Evolutionary conservation across 2,797 vertebrate species (phyloP), one percentile per base, ranked within the genome.

Genomic region (Anas bahamensis): DNA sequence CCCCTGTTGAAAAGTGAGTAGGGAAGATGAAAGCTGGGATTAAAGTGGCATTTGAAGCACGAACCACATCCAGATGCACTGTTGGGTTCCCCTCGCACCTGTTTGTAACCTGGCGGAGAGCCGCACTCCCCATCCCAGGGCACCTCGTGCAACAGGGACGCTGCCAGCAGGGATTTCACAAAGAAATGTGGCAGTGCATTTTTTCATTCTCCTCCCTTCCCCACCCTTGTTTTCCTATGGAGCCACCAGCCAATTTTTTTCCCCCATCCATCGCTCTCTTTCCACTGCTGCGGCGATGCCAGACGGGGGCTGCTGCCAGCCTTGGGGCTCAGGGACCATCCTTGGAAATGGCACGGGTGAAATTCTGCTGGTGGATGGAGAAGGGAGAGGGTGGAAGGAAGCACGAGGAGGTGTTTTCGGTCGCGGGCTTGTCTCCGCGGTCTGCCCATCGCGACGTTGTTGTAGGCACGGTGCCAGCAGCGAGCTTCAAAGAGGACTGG

Each of bases 11-110:
- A 81, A 85, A 89, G 39, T 0, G 1, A 83, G 63, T 60, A 57
- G 24, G 46, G 88, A 93, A 92, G 96, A 95, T 95, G 90, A 96
- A 94, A 96, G 87, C 88, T 69, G 46, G 88, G 93, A 95, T 94
- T 94, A 94, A 94, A 97, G 59, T 61, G 75, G 79, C 63, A 77
- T 96, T 84, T 90, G 86, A 94, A 93, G 70, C 65, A 82, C 8
- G 88, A 94, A 87, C 75, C n/a, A 31, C 73, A 89, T 85, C 82
- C 87, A 95, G 93, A 90, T 94, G 93, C n/a, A 9, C 13, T 2
- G 23, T 35, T 17, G 13, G 90, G 68, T 66, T 70, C 57, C 76
- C 22, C 48, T 91, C 72, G 65, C 92, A 94, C 95, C 96, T 95
- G 95, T 69, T 90, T 77, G 65, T 82, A 71, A 56, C 76, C 75